These are phyloP conservation scores for Brachyptera putata DNA, from an alignment of 2,888 invertebrate genomes.

Conservation along the genomic window DNA sequence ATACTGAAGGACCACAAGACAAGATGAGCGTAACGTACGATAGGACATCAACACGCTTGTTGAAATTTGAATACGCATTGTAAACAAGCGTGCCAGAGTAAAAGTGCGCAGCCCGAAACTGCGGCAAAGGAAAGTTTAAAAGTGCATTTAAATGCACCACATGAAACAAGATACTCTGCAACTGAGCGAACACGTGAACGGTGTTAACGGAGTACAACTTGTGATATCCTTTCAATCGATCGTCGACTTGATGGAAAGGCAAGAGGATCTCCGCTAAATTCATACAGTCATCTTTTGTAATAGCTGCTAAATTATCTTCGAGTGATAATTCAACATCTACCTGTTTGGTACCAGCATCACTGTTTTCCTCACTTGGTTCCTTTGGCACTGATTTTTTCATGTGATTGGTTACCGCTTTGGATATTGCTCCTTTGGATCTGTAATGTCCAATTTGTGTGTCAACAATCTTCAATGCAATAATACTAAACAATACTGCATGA, in stretches of 20 bases:
- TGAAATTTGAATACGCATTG: slow-evolving; percentile 62
- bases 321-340: slow-evolving; percentile 39
- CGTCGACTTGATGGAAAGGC: slow-evolving; percentile 55
- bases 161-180: slow-evolving; percentile 60
- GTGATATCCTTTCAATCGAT: slow-evolving; percentile 50
- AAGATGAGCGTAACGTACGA: slow-evolving; percentile 48
- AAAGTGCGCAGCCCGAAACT: slow-evolving; percentile 56
- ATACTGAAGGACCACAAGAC: slow-evolving; percentile 23
- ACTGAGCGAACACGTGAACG: slow-evolving; percentile 61
- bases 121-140: slow-evolving; percentile 55
- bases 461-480: slow-evolving; percentile 54
- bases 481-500: slow-evolving; percentile 55
- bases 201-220: slow-evolving; percentile 54
- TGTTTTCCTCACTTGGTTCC: no score
- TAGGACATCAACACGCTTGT: slow-evolving; percentile 52
- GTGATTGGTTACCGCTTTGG: slow-evolving; percentile 47
- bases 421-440: slow-evolving; percentile 49
- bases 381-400: slow-evolving; percentile 40
- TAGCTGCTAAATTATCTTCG: slow-evolving; percentile 48
- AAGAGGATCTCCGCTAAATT: slow-evolving; percentile 55
- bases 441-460: slow-evolving; percentile 55
- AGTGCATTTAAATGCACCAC: slow-evolving; percentile 61
- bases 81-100: slow-evolving; percentile 75
- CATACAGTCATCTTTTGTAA: slow-evolving; percentile 56
- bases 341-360: background rate